Evolutionary conservation across 2,888 invertebrate species (phyloP).

Genomic region (Catocala fraxini): DNA sequence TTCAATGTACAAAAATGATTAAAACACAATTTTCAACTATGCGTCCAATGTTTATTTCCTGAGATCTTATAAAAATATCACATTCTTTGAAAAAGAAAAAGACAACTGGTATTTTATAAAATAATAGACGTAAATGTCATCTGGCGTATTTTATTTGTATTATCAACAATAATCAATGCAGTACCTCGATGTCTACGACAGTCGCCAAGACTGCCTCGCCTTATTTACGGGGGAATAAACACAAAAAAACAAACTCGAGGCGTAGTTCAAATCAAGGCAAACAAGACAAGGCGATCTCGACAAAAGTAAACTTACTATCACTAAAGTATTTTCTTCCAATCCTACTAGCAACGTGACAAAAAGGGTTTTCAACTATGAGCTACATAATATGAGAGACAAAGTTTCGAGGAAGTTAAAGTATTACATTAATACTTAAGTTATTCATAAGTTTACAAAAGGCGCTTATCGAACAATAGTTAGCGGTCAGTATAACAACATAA

Average conservation of each 20-base stretch:
- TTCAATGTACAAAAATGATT: constrained; percentile 35
- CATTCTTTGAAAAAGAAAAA: constrained; percentile 21
- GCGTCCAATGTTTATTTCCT: constrained; percentile 45
- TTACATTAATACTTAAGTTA: no score
- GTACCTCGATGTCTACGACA: constrained; percentile 1
- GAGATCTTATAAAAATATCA: constrained; percentile 48
- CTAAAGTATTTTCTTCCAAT: not conserved
- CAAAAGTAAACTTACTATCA: no score
- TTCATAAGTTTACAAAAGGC: no score
- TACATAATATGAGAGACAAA: not conserved
- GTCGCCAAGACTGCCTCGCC: constrained; percentile 6
- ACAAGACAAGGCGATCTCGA: no score
- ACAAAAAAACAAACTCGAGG: no score
- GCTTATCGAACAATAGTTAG: not conserved
- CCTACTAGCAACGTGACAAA: not conserved
- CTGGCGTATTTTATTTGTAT: constrained; percentile 46
- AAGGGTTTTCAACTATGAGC: not conserved
- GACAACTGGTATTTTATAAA: constrained; percentile 38
- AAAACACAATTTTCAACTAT: constrained; percentile 41
- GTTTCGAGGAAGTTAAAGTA: not conserved
- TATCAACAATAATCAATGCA: constrained; percentile 28
- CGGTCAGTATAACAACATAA: constrained; percentile 4
- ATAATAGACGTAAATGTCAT: constrained; percentile 45
- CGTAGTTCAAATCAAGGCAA: no score
- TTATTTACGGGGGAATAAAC: no score